Conservation (phyloP, 2,113 vertebrate species). For the Cyphomyrus plagiostoma region DNA sequence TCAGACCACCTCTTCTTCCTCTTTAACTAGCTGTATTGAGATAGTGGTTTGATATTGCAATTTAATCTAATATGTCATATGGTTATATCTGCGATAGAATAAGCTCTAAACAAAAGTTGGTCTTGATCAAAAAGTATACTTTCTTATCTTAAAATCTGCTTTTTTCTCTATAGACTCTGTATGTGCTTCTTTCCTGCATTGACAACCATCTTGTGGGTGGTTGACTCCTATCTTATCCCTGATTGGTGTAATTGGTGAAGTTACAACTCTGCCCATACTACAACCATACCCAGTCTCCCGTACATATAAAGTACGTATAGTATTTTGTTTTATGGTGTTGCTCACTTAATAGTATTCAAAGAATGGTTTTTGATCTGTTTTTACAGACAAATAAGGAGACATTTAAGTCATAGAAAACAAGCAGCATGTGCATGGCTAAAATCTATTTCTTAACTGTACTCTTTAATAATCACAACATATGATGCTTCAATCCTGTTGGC, state of each 20-base stretch:
- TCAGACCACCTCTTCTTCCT: too few species aligned
- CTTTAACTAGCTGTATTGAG: too few species aligned
- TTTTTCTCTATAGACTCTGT: not conserved
- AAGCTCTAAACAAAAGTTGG: not conserved
- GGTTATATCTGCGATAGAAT: not conserved
- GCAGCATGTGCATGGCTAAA: not conserved
- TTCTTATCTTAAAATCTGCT: not conserved
- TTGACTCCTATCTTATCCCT: conserved; percentile 10
- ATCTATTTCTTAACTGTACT: not conserved
- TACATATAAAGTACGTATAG: not conserved
- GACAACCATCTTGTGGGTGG: conserved; percentile 10
- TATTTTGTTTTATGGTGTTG: not conserved
- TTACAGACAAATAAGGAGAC: not conserved
- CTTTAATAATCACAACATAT: not conserved
- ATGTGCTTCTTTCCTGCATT: not conserved
- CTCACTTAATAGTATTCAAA: not conserved
- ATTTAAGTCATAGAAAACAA: not conserved
- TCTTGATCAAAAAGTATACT: not conserved
- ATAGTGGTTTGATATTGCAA: not conserved
- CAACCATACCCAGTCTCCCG: not conserved
- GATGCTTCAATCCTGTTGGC: not conserved
- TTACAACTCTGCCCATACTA: conserved; percentile 12
- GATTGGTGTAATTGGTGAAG: conserved; percentile 13
- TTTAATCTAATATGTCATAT: not conserved
- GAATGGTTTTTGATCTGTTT: not conserved